These are phyloP conservation scores for Endotricha flammealis DNA, from an alignment of 2,888 invertebrate species.

Conservation along the genomic window DNA sequence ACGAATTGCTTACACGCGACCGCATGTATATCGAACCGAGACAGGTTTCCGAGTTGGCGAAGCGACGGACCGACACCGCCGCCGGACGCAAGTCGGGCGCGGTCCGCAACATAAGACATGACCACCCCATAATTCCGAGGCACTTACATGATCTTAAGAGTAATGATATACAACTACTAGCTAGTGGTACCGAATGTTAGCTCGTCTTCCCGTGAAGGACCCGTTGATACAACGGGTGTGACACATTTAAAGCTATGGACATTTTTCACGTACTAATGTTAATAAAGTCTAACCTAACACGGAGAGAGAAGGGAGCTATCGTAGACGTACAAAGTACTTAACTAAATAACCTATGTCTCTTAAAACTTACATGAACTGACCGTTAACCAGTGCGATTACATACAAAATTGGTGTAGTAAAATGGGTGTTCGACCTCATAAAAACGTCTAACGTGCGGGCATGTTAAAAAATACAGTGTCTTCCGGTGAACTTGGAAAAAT, in stretches of 20 bases:
- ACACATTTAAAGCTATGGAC: constrained; percentile 78
- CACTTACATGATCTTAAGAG: constrained; percentile 74
- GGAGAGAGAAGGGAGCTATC: constrained; percentile 70
- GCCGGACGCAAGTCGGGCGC: constrained; percentile 22
- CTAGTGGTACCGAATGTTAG: constrained; percentile 68
- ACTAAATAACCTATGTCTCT: constrained; percentile 64
- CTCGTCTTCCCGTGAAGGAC: constrained; percentile 63
- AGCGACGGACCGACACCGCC: not conserved
- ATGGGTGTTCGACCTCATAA: constrained; percentile 62
- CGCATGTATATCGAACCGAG: constrained; percentile 4
- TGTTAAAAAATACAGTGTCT: constrained; percentile 61
- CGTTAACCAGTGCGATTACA: constrained; percentile 66
- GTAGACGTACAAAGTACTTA: constrained; percentile 69
- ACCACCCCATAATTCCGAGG: constrained; percentile 71
- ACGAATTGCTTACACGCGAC: constrained; percentile 22
- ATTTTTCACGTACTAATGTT: constrained; percentile 71
- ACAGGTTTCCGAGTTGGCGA: constrained; percentile 4
- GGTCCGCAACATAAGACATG: constrained; percentile 51
- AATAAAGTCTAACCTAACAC: constrained; percentile 68
- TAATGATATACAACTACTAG: constrained; percentile 74
- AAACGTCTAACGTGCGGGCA: constrained; percentile 64
- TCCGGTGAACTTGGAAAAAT: constrained; percentile 54
- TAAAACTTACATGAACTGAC: constrained; percentile 63
- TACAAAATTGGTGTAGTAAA: constrained; percentile 70
- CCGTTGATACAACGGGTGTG: constrained; percentile 75